phyloP scores from a whole-genome alignment of 1,140 invertebrate genomes.

The Drosophila subobscura region DNA sequence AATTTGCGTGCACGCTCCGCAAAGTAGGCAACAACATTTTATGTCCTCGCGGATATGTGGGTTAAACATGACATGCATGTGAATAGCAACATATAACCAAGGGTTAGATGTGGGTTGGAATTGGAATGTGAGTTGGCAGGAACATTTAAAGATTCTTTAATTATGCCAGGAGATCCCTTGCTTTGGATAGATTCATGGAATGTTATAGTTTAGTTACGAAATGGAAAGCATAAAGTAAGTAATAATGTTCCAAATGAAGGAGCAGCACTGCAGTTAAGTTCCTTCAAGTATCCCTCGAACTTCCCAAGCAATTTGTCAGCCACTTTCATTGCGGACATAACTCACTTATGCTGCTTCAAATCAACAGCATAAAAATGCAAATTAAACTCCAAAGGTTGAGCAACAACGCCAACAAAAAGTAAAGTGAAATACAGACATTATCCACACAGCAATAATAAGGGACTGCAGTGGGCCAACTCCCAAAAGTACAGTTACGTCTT shows the following conservation, averaged over 20 bases:
- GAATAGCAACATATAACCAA: constrained; percentile 15
- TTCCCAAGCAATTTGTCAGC: constrained; percentile 20
- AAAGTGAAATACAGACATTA: constrained; percentile 35
- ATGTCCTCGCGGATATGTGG: constrained; percentile 60
- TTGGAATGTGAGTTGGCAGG: not conserved
- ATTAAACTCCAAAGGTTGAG: constrained; percentile 60
- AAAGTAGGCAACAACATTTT: constrained; percentile 76
- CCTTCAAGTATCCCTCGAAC: not conserved
- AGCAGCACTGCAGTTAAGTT: not conserved
- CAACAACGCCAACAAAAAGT: not conserved
- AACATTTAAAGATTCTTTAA: not conserved
- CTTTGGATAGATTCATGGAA: no score
- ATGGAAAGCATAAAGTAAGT: not conserved
- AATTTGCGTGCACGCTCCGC: constrained; percentile 53
- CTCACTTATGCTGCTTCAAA: constrained; percentile 47
- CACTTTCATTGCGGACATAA: constrained; percentile 18
- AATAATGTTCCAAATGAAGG: no score
- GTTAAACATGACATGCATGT: constrained; percentile 61
- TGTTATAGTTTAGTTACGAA: no score
- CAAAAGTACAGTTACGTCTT: constrained; percentile 71
- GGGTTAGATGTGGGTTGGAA: not conserved
- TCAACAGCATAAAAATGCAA: constrained; percentile 68
- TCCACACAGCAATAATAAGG: constrained; percentile 20
- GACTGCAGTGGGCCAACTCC: constrained; percentile 40
- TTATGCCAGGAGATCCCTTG: not conserved